Evolutionary conservation across 2,113 vertebrate species (phyloP), one percentile per base, ranked within the genome.

Genomic region (Engraulis encrasicolus): DNA sequence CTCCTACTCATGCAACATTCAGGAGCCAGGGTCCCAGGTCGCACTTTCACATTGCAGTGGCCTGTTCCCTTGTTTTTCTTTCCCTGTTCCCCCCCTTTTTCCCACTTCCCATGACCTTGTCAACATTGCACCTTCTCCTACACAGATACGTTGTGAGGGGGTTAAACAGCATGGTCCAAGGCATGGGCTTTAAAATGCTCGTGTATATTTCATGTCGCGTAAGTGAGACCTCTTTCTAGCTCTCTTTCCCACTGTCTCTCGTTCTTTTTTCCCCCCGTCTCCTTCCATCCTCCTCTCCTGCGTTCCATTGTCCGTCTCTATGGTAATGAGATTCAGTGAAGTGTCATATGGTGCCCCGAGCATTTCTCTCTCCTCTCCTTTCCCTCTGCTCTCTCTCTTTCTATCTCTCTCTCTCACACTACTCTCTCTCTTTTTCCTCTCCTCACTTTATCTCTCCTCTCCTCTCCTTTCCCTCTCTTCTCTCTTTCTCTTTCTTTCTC

Each of bases 271-370:
- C 83, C 78, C 17, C 48, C 54, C 81, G 49, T 23, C 36, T 81
- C 86, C n/a, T 27, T 27, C n/a, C 11, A 6, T n/a, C 23, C n/a
- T 66, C 58, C 23, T 71, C 61, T 71, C 61, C 61, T 34, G 2
- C 27, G 61, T 31, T 71, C 27, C 27, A 31, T 66, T 27, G 20
- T 12, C 74, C 58, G 79, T 88, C 81, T 92, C 89, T 91, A 89
- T 92, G 89, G 80, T 90, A 91, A 92, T 92, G 77, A 89, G 82
- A 93, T 86, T 91, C 91, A 90, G 87, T 85, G 84, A 92, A 89
- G 91, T 93, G 91, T 91, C 90, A 90, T 91, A 90, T 82, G 87
- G 78, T 80, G 90, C 90, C 92, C 86, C 85, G 87, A 89, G 92
- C 90, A 5, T 85, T 89, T 92, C 58, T 92, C 81, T 86, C 87